These are phyloP conservation scores for Anoplophora glabripennis DNA, from an alignment of 1,140 invertebrate genomes.

Conservation along the genomic window DNA sequence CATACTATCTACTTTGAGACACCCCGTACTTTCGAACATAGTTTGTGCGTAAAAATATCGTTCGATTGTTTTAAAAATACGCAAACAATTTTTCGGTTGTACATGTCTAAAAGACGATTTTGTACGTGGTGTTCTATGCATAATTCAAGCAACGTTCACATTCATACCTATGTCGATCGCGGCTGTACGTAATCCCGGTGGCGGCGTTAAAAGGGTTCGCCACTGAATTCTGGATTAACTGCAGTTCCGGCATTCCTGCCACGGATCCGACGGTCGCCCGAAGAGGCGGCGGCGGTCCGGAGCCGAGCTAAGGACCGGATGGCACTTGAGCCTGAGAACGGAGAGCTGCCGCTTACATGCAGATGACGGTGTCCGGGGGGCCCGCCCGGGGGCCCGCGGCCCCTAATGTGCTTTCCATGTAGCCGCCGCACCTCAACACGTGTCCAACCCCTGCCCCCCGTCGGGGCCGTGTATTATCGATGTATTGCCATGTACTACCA, in stretches of 20 bases:
- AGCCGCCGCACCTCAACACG: constrained; percentile 45
- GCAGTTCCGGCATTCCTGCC: constrained; percentile 18
- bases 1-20: too few species aligned
- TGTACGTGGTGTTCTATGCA: too few species aligned
- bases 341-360: constrained; percentile 36
- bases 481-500: constrained; percentile 47
- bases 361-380: constrained; percentile 35
- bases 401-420: constrained; percentile 49
- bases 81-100: too few species aligned
- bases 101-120: too few species aligned
- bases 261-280: constrained; percentile 18
- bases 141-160: too few species aligned
- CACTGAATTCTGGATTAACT: constrained; percentile 22
- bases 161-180: too few species aligned
- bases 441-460: constrained; percentile 34
- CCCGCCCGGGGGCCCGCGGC: constrained; percentile 24
- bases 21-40: too few species aligned
- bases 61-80: too few species aligned
- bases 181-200: constrained; percentile 11
- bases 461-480: constrained; percentile 45
- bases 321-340: constrained; percentile 32
- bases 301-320: constrained; percentile 15
- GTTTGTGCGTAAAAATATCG: too few species aligned
- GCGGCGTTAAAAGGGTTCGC: constrained; percentile 19
- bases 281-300: constrained; percentile 15